phyloP scores from a whole-genome alignment of 1,140 invertebrate genomes.

The Drosophila quadrilineata region DNA sequence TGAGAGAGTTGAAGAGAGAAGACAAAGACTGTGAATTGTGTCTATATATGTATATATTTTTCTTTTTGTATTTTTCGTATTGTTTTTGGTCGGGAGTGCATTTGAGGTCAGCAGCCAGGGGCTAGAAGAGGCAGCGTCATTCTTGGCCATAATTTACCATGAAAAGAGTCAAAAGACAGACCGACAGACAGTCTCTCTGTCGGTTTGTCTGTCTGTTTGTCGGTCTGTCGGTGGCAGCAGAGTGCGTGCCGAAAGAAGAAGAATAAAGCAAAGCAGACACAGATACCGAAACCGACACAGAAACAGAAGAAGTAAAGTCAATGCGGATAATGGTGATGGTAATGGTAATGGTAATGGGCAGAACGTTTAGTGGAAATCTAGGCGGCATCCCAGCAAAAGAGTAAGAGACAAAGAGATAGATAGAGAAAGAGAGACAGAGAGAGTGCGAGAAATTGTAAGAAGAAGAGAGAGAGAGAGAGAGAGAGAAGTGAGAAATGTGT shows the following conservation, averaged over 20 bases:
- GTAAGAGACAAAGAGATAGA: conserved; percentile 10
- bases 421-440: conserved; percentile 3
- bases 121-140: conserved; percentile 20
- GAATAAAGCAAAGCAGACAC: neutral
- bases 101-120: conserved; percentile 42
- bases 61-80: conserved; percentile 15
- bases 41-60: too few species aligned
- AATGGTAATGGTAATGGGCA: conserved; percentile 41
- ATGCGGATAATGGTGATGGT: conserved; percentile 33
- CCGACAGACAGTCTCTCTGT: too few species aligned
- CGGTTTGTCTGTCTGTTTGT: too few species aligned
- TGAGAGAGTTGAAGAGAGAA: too few species aligned
- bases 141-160: conserved; percentile 54
- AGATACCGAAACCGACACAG: too few species aligned
- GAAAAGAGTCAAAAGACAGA: conserved; percentile 27
- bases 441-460: conserved; percentile 11
- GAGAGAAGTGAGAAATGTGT: conserved; percentile 44
- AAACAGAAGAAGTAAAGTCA: conserved; percentile 9
- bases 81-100: conserved; percentile 22
- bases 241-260: conserved; percentile 40
- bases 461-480: neutral
- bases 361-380: conserved; percentile 48
- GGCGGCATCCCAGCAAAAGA: conserved; percentile 5
- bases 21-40: too few species aligned
- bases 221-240: too few species aligned